phyloP scores from a whole-genome alignment of 1,140 invertebrate genomes.

The Drosophila serrata region DNA sequence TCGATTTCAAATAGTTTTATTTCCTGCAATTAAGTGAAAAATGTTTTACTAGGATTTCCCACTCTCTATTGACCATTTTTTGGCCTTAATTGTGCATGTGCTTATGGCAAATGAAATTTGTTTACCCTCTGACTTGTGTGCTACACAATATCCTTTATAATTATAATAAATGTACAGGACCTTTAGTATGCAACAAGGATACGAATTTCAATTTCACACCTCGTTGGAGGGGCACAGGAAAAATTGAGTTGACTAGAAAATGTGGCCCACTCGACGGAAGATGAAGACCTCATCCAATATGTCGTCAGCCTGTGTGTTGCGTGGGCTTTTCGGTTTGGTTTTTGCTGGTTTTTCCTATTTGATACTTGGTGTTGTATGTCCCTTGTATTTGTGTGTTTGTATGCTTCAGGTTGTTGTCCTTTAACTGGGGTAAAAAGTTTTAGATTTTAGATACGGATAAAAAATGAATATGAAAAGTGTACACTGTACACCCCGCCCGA shows the following conservation, averaged over 20 bases:
- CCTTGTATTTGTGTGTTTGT: conserved; percentile 19
- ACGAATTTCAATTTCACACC: conserved; percentile 76
- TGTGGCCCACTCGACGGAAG: conserved; percentile 39
- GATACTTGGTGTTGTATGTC: conserved; percentile 22
- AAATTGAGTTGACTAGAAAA: conserved; percentile 37
- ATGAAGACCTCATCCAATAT: conserved; percentile 56
- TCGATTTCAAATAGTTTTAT: not conserved
- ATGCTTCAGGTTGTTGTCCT: conserved; percentile 31
- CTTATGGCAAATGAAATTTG: conserved; percentile 22
- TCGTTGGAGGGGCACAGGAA: conserved; percentile 62
- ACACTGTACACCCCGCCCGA: conserved; percentile 27
- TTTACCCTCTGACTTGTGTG: conserved; percentile 5
- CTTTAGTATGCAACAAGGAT: conserved; percentile 56
- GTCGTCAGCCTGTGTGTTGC: conserved; percentile 41
- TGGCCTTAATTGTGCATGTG: not conserved
- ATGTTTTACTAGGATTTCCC: not conserved
- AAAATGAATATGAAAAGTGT: conserved; percentile 63
- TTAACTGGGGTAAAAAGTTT: conserved; percentile 42
- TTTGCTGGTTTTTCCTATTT: conserved; percentile 15
- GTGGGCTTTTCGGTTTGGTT: conserved; percentile 18
- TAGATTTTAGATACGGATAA: conserved; percentile 63
- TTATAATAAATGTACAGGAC: conserved; percentile 45
- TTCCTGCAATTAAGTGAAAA: not conserved
- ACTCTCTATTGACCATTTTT: not conserved
- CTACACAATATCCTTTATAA: conserved; percentile 27